A percentile compares a stretch with the other conserved stretches of the same genome.
phyloP scores from a whole-genome alignment of 2,888 invertebrate genomes.

The Protodeltote pygarga region DNA sequence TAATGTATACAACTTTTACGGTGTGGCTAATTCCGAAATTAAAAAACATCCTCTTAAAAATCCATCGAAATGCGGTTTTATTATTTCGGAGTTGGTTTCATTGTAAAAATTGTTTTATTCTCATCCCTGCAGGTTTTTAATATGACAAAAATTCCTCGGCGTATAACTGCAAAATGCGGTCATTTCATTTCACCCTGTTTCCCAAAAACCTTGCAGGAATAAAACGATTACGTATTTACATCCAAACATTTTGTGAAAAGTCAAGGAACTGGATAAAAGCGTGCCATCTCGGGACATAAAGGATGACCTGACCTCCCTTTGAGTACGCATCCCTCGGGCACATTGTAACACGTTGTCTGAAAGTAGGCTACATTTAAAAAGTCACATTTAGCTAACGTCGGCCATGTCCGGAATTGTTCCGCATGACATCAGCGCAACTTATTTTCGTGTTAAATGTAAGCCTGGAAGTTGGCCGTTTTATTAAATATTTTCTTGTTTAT shows the following conservation, averaged over 20 bases:
- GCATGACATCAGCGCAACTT: conserved; percentile 19
- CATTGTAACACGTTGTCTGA: conserved; percentile 53
- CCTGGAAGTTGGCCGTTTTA: conserved; percentile 6
- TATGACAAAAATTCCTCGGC: too few species aligned
- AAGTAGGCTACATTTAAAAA: conserved; percentile 65
- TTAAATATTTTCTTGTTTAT: conserved; percentile 10
- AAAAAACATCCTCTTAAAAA: too few species aligned
- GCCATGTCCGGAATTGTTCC: conserved; percentile 28
- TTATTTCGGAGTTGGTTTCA: too few species aligned
- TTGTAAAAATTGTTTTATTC: too few species aligned
- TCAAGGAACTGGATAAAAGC: conserved; percentile 25
- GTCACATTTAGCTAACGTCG: conserved; percentile 48
- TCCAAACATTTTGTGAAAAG: conserved; percentile 24
- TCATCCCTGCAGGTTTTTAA: too few species aligned
- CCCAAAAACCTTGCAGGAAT: conserved; percentile 2
- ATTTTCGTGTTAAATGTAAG: conserved; percentile 1
- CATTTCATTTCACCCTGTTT: not conserved
- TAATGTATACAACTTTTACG: too few species aligned
- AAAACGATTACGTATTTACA: conserved; percentile 23
- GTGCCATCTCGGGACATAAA: conserved; percentile 56
- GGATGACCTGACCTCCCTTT: conserved; percentile 70
- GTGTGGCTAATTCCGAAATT: too few species aligned
- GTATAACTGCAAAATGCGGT: too few species aligned
- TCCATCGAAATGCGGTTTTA: too few species aligned
- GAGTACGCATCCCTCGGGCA: conserved; percentile 37